phyloP scores from a whole-genome alignment of 2,888 invertebrate species.

The Lasioglossum calceatum region DNA sequence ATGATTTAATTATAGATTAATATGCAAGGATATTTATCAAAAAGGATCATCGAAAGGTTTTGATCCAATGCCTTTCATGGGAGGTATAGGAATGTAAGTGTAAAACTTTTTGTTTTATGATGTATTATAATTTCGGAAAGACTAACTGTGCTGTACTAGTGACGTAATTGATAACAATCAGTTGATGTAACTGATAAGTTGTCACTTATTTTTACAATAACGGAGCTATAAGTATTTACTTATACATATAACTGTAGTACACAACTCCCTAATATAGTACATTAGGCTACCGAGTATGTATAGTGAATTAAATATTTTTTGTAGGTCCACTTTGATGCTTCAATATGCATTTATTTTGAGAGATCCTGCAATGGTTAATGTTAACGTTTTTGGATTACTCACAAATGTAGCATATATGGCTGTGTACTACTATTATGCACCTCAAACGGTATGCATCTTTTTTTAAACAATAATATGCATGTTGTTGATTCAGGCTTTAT shows the following conservation, averaged over 20 bases:
- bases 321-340: conserved; percentile 90
- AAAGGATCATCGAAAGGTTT: conserved; percentile 88
- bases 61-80: conserved; percentile 90
- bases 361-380: conserved; percentile 91
- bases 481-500: neutral
- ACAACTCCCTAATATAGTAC: neutral
- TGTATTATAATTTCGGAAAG: neutral
- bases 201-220: neutral
- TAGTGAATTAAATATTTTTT: conserved; percentile 67
- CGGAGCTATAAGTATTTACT: neutral
- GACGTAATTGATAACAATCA: neutral
- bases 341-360: conserved; percentile 90
- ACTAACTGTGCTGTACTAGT: neutral
- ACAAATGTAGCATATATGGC: conserved; percentile 89
- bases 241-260: neutral
- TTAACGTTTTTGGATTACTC: conserved; percentile 90
- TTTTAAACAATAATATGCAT: conserved; percentile 14
- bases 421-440: conserved; percentile 89
- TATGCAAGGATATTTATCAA: conserved; percentile 90
- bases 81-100: conserved; percentile 92
- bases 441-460: conserved; percentile 81
- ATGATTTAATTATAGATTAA: conserved; percentile 83
- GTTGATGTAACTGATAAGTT: neutral
- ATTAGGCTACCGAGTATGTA: neutral
- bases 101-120: neutral